Evolutionary conservation across 2,113 vertebrate species (phyloP).

Genomic region (Anoura caudifer): DNA sequence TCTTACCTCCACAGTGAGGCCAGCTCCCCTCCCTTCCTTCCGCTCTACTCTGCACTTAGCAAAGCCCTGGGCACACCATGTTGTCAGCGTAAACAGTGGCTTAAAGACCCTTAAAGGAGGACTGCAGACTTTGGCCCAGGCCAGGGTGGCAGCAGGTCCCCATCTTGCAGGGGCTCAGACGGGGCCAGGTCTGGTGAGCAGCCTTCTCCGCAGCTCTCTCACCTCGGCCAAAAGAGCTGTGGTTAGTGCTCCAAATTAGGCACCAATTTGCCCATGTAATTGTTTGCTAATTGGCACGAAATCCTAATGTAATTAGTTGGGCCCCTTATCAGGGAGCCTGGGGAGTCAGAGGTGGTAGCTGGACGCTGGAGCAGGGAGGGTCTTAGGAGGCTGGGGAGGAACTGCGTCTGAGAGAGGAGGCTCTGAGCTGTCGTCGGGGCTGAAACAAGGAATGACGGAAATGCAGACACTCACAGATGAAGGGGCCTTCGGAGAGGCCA

Average conservation of each 20-base stretch:
- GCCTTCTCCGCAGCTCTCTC: not conserved
- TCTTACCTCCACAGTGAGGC: not conserved
- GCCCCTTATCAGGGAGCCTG: slow-evolving; percentile 44
- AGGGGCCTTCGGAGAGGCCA: not conserved
- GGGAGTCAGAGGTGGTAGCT: slow-evolving; percentile 66
- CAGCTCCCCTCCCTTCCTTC: not conserved
- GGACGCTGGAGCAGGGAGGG: slow-evolving; percentile 12
- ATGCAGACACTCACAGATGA: not conserved
- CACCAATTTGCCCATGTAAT: slow-evolving; percentile 77
- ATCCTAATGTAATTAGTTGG: slow-evolving; percentile 78
- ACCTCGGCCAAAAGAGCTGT: slow-evolving; percentile 60
- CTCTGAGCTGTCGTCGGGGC: not conserved
- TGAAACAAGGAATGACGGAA: not conserved
- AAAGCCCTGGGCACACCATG: not conserved
- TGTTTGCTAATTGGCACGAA: slow-evolving; percentile 80
- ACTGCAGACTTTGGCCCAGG: not conserved
- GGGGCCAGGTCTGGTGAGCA: not conserved
- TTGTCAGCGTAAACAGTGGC: not conserved
- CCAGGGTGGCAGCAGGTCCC: not conserved
- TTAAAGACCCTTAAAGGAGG: not conserved
- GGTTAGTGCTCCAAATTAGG: slow-evolving; percentile 69
- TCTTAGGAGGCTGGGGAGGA: slow-evolving; percentile 38
- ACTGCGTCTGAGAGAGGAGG: slow-evolving; percentile 19
- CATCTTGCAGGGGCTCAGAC: not conserved
- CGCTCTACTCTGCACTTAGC: not conserved